A percentile compares a stretch with the other conserved stretches of the same genome.
phyloP scores from a whole-genome alignment of 2,888 invertebrate species.

The Harpalus rubripes region DNA sequence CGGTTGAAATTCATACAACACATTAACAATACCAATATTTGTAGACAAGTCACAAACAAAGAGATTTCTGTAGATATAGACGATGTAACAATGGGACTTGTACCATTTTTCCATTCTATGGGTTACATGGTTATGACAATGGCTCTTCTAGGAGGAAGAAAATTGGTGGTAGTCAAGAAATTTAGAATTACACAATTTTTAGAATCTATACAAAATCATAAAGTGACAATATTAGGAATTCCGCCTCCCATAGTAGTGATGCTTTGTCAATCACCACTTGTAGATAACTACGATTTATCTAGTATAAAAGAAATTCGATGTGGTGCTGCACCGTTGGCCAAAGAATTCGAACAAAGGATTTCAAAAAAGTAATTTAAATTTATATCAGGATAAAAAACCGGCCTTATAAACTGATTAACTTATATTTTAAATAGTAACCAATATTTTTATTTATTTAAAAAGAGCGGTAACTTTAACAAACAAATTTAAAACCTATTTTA shows the following conservation, averaged over 20 bases:
- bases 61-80: conserved; percentile 72
- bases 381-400: not conserved
- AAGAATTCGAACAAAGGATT: conserved; percentile 83
- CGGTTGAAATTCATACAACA: not conserved
- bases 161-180: conserved; percentile 80
- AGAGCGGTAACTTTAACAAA: too few relatives aligned
- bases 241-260: conserved; percentile 93
- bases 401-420: too few relatives aligned
- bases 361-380: conserved; percentile 77
- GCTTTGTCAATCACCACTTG: conserved; percentile 89
- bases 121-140: conserved; percentile 85
- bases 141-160: conserved; percentile 79
- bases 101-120: conserved; percentile 92
- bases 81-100: conserved; percentile 80
- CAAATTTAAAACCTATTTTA: too few relatives aligned
- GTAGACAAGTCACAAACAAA: conserved; percentile 45
- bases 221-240: conserved; percentile 77
- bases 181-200: conserved; percentile 89
- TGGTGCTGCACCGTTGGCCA: conserved; percentile 91
- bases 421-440: too few relatives aligned
- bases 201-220: conserved; percentile 84
- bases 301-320: conserved; percentile 85
- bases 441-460: not conserved
- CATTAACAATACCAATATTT: not conserved
- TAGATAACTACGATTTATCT: conserved; percentile 87